Conservation (phyloP, 2,888 invertebrate species). For the Masnerella sp. region DNA sequence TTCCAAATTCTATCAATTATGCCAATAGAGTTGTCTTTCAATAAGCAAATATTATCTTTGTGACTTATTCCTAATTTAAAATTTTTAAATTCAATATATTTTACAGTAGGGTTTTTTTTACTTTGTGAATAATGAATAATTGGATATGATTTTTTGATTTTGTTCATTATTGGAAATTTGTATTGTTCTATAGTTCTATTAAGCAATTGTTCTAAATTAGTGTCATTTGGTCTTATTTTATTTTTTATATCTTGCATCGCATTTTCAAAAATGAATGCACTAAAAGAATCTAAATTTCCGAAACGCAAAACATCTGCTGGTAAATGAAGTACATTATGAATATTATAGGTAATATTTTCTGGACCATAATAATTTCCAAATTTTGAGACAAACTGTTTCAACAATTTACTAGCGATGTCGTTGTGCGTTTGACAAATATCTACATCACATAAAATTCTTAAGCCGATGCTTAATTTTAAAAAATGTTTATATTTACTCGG, state of each 20-base stretch:
- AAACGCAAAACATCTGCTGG: conserved; percentile 17
- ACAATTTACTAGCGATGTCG: conserved; percentile 23
- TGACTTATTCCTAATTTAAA: conserved; percentile 2
- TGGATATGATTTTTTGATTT: not conserved
- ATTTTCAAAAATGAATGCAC: too few species aligned
- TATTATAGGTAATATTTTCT: conserved; percentile 62
- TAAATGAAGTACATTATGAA: conserved; percentile 65
- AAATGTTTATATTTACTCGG: conserved; percentile 53
- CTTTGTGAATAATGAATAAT: not conserved
- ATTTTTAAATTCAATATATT: not conserved
- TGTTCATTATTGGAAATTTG: not conserved
- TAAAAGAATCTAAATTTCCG: conserved; percentile 13
- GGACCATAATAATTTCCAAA: conserved; percentile 53
- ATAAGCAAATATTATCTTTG: conserved; percentile 1
- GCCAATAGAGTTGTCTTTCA: conserved; percentile 2
- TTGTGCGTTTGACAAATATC: conserved; percentile 27
- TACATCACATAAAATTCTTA: conserved; percentile 31
- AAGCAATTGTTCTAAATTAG: conserved; percentile 1
- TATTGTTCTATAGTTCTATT: conserved; percentile 5
- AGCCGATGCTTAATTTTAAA: conserved; percentile 58
- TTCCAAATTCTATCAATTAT: not conserved
- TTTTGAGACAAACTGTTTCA: conserved; percentile 37
- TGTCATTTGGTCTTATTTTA: conserved; percentile 16
- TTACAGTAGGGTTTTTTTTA: not conserved
- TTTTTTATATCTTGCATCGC: conserved; percentile 12